Conservation (phyloP, 1,140 invertebrate genomes). For the Rhyzopertha dominica region DNA sequence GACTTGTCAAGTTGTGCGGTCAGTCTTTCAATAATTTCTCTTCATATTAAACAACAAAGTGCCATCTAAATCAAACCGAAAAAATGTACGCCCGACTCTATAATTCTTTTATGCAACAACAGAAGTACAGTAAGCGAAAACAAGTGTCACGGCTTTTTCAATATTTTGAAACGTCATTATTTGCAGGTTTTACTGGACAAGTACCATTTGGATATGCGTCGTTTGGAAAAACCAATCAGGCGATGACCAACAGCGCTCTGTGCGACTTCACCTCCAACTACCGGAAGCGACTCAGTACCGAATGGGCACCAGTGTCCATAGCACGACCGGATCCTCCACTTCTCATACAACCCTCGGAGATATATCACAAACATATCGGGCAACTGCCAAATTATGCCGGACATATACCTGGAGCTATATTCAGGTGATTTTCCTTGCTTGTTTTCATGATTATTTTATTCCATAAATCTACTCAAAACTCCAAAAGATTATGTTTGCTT, state of each 20-base stretch:
- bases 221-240: slow-evolving; percentile 58
- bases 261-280: slow-evolving; percentile 67
- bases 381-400: slow-evolving; percentile 68
- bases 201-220: slow-evolving; percentile 60
- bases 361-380: slow-evolving; percentile 65
- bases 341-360: slow-evolving; percentile 49
- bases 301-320: slow-evolving; percentile 62
- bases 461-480: too few relatives aligned
- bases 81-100: slow-evolving; percentile 36
- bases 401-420: slow-evolving; percentile 63
- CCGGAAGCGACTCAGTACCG: slow-evolving; percentile 56
- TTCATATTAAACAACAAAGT: too few relatives aligned
- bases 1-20: too few relatives aligned
- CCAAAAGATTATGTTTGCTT: too few relatives aligned
- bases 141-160: not conserved
- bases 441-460: not conserved
- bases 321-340: slow-evolving; percentile 49
- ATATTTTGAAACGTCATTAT: not conserved
- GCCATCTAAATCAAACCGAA: slow-evolving; percentile 12
- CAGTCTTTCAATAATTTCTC: too few relatives aligned
- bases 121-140: slow-evolving; percentile 33
- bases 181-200: slow-evolving; percentile 58
- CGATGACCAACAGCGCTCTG: slow-evolving; percentile 58
- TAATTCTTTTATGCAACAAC: slow-evolving; percentile 37
- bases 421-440: slow-evolving; percentile 49